Conservation (phyloP, 1,140 invertebrate genomes). For the Tetragnatha versicolor region DNA sequence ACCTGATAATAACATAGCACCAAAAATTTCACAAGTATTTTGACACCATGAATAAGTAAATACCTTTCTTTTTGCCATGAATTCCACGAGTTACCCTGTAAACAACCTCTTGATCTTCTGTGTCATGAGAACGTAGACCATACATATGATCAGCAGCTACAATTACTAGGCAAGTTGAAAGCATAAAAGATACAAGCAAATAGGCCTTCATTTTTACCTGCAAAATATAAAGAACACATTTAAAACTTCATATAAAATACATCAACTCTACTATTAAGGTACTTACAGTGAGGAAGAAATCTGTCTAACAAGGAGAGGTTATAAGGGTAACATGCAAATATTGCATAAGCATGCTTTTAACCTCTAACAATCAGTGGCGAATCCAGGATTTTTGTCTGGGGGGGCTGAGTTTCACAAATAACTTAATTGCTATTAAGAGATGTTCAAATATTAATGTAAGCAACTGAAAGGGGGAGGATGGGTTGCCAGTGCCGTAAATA, state of each 20-base stretch:
- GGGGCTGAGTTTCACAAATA: background rate
- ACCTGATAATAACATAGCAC: no score
- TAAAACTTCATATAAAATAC: background rate
- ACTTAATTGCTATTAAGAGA: no score
- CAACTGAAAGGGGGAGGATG: no score
- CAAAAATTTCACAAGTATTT: no score
- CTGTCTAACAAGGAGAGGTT: background rate
- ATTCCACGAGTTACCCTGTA: conserved; percentile 18
- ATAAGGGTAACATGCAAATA: background rate
- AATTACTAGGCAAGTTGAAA: background rate
- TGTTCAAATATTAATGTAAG: no score
- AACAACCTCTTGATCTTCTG: conserved; percentile 22
- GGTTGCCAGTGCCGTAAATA: no score
- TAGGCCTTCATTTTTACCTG: conserved; percentile 16
- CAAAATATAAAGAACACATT: background rate
- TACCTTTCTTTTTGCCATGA: conserved; percentile 42
- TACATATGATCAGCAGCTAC: conserved; percentile 19
- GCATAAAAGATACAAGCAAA: conserved; percentile 8
- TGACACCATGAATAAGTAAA: background rate
- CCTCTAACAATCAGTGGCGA: background rate
- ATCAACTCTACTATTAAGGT: background rate
- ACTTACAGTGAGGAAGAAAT: background rate
- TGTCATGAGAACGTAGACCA: conserved; percentile 7
- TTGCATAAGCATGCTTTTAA: background rate
- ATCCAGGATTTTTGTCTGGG: background rate